A percentile compares a stretch with the other conserved stretches of the same genome.
phyloP scores from a whole-genome alignment of 2,113 vertebrate species.

The Ageneiosus marmoratus region DNA sequence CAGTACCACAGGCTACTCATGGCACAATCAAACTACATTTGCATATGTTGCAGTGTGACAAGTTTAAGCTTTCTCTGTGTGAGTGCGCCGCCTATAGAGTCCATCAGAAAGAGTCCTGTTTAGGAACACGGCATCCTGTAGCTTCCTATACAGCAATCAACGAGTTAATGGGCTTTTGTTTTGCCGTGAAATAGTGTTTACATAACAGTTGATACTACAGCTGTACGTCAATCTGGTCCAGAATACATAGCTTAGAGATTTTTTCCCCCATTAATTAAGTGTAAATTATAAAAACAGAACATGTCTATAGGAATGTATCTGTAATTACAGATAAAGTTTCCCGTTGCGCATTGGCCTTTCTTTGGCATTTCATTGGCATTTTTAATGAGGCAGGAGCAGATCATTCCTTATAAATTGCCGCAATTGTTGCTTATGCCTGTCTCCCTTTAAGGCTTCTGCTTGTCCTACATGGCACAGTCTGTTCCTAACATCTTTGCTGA shows the following conservation, averaged over 20 bases:
- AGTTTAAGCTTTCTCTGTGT: not conserved
- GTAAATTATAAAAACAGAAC: not conserved
- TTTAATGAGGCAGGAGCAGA: not conserved
- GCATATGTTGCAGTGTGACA: slow-evolving; percentile 27
- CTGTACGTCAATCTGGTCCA: not conserved
- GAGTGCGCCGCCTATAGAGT: slow-evolving; percentile 46
- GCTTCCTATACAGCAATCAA: not conserved
- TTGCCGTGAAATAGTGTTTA: not conserved
- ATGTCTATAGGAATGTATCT: not conserved
- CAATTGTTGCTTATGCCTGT: not conserved
- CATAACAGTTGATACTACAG: not conserved
- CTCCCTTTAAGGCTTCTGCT: slow-evolving; percentile 16
- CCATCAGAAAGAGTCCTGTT: not conserved
- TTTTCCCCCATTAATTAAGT: not conserved
- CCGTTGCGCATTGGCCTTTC: not conserved
- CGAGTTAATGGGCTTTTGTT: not conserved
- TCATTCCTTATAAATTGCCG: not conserved
- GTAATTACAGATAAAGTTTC: not conserved
- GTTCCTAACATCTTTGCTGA: slow-evolving; percentile 28
- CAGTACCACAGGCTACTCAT: not conserved
- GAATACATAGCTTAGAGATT: not conserved
- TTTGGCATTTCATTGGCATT: not conserved
- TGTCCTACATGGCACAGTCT: slow-evolving; percentile 38
- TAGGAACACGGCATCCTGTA: not conserved
- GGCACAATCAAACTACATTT: slow-evolving; percentile 15